Percentiles rank a stretch among this genome's conserved stretches.
Evolutionary conservation across 1,140 invertebrate genomes (phyloP).

Genomic region (Solenopsis invicta): DNA sequence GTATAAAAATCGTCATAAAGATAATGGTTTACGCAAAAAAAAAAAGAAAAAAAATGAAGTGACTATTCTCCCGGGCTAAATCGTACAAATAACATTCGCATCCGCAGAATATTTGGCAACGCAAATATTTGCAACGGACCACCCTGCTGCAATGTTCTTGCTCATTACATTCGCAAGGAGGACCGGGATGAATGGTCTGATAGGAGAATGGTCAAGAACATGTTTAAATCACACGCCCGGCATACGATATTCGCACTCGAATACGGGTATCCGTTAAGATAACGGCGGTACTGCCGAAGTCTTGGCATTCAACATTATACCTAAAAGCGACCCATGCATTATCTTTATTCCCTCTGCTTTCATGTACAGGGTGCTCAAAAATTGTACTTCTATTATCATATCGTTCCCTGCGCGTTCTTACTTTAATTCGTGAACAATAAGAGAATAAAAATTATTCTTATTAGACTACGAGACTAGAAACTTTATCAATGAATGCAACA

Average conservation of each 20-base stretch:
- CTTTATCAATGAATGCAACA: background rate
- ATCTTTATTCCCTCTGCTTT: constrained; percentile 68
- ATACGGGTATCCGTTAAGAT: constrained; percentile 76
- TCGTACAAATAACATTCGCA: background rate
- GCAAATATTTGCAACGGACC: constrained; percentile 31
- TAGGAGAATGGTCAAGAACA: constrained; percentile 63
- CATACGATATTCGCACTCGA: constrained; percentile 72
- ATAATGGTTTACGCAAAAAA: no score
- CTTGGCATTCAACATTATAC: constrained; percentile 51
- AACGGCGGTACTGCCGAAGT: constrained; percentile 61
- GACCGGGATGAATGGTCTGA: constrained; percentile 56
- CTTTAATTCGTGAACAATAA: background rate
- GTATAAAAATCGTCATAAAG: no score
- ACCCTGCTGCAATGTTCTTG: constrained; percentile 17
- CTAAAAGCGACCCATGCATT: constrained; percentile 69
- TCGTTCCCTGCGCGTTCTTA: background rate
- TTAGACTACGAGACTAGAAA: background rate
- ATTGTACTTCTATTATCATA: background rate
- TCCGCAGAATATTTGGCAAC: background rate
- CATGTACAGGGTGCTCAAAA: constrained; percentile 68
- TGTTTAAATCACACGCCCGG: constrained; percentile 69
- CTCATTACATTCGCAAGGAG: constrained; percentile 59
- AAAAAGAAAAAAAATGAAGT: no score
- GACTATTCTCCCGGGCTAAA: no score
- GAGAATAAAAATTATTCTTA: background rate